Evolutionary conservation across 2,113 vertebrate genomes (phyloP).

Genomic region (Murina feae): DNA sequence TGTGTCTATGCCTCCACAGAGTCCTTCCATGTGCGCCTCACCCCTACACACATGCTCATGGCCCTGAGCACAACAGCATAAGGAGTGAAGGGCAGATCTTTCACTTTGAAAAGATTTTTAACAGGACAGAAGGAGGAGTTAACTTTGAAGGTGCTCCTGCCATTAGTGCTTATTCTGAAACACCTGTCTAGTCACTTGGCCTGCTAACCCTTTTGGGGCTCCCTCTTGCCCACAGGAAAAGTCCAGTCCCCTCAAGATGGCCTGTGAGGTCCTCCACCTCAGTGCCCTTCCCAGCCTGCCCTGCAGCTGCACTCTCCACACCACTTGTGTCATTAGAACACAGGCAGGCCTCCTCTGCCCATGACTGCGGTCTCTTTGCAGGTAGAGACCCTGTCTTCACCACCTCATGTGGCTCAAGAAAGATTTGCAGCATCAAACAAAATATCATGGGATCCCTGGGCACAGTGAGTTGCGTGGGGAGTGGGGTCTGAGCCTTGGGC

Average conservation of each 20-base stretch:
- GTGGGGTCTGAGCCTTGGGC: no score
- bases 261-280: background rate
- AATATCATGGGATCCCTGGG: no score
- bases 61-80: background rate
- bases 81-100: background rate
- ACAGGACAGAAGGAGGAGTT: background rate
- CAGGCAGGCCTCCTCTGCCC: background rate
- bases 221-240: background rate
- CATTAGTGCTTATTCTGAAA: background rate
- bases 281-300: fast-evolving
- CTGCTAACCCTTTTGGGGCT: background rate
- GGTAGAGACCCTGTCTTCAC: background rate
- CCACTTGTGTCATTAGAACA: background rate
- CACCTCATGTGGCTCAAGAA: background rate
- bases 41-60: background rate
- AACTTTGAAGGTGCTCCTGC: background rate
- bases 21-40: background rate
- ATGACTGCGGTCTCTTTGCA: background rate
- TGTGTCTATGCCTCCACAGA: background rate
- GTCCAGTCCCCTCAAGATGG: background rate
- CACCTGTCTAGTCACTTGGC: background rate
- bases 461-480: no score
- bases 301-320: background rate
- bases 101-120: background rate
- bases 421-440: background rate